Percentiles rank a stretch among this genome's conserved stretches.
Conservation (phyloP, 2,113 vertebrate genomes). For the Notechis scutatus region DNA sequence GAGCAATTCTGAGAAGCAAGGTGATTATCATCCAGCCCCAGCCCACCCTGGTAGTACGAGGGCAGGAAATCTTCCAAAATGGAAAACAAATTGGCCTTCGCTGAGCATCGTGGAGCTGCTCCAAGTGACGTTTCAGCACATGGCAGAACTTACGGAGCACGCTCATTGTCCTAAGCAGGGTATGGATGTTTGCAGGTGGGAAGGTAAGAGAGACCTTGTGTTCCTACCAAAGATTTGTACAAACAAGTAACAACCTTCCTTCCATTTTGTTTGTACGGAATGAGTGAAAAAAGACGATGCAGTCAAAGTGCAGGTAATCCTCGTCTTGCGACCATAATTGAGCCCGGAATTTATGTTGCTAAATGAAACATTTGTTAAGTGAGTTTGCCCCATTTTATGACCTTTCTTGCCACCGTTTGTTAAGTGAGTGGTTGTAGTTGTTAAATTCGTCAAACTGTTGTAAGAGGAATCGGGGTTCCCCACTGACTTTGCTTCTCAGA, state of each 20-base stretch:
- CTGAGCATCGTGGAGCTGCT: constrained; percentile 21
- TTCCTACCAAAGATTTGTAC: neutral
- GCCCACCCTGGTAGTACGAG: constrained; percentile 53
- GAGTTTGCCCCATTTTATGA: neutral
- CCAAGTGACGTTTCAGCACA: constrained; percentile 20
- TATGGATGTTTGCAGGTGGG: neutral
- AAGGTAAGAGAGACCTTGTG: neutral
- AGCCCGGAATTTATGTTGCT: neutral
- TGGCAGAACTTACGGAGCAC: constrained; percentile 23
- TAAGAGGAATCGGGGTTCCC: neutral
- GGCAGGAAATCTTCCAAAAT: neutral
- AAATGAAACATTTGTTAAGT: neutral
- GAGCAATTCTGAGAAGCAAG: constrained; percentile 44
- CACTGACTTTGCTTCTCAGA: neutral
- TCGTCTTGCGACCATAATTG: neutral
- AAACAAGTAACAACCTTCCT: neutral
- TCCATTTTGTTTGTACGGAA: neutral
- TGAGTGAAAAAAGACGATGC: neutral
- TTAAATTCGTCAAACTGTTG: neutral
- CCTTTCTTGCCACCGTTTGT: neutral
- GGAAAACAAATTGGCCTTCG: constrained; percentile 31
- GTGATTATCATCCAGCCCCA: neutral
- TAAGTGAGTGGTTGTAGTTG: neutral
- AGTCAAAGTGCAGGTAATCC: neutral
- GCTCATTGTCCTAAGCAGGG: neutral